Base-by-base conservation (phyloP, 2,888 invertebrate species). In the Drosophila gaucha region DNA sequence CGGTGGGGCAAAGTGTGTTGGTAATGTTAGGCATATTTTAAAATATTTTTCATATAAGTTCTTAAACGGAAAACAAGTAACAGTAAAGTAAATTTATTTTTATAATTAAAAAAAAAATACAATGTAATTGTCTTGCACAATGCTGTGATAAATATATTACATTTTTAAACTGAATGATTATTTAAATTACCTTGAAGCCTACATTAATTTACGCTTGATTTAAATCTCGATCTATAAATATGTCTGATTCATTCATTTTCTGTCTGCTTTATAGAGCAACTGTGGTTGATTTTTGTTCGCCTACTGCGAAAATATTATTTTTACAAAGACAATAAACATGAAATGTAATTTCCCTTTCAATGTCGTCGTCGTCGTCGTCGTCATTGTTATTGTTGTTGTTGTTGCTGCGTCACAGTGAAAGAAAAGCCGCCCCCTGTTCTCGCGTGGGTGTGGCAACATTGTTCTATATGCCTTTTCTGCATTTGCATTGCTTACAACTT, bases 261-360 rank as follows among this genome's bases (percentile, higher is more conserved):
- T 6, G 12, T 39, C 6, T 24, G 22, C 16, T 49, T 50, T 44
- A 9, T 24, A 10, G n/a, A 33, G 44, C 35, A 46, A 54, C 54
- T 58, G 50, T 36, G 24, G 46, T 24, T 63, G 47, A 24, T 65
- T 70, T 24, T 47, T 35, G 36, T 52, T 22, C 24, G 33, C n/a
- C 30, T 58, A 16, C 12, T 62, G 65, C 57, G 31, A 71, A 83
- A 80, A 77, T 67, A 77, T 78, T 80, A 77, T 80, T 80, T 80
- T 80, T 71, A 63, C 68, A 76, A 83, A 86, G 78, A 86, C 83
- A 80, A 82, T 86, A 82, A 86, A 85, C 74, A 77, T 84, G 84
- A 84, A 84, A 84, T 84, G 86, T 82, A 84, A 84, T 84, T 84
- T 84, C 84, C 84, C 87, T 84, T 84, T 86, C 84, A 86, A 86